phyloP scores from a whole-genome alignment of 2,888 invertebrate genomes.

The Calameuta pallipes region DNA sequence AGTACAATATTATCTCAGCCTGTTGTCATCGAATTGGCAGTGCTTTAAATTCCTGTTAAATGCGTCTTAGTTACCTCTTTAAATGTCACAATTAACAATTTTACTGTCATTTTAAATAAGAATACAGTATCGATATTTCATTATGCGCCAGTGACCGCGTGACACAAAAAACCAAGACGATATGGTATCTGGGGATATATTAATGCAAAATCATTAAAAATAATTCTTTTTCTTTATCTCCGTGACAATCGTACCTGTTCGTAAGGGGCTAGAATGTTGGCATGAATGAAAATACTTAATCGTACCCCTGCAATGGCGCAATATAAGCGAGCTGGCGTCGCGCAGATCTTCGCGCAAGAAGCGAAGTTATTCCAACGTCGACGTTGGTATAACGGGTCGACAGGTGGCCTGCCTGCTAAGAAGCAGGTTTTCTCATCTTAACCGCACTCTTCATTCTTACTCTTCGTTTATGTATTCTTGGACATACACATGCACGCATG shows the following conservation, averaged over 20 bases:
- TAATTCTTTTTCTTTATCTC: background rate
- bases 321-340: background rate
- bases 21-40: background rate
- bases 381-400: constrained; percentile 54
- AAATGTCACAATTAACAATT: background rate
- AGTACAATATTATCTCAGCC: background rate
- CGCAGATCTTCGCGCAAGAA: background rate
- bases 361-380: constrained; percentile 39
- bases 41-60: background rate
- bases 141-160: background rate
- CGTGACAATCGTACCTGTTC: background rate
- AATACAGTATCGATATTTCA: background rate
- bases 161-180: background rate
- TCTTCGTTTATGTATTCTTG: background rate
- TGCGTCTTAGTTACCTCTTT: background rate
- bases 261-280: background rate
- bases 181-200: background rate
- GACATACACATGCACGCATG: background rate
- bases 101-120: background rate
- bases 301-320: background rate
- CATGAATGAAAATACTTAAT: background rate
- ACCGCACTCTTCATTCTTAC: background rate
- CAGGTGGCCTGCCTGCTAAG: constrained; percentile 52
- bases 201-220: background rate
- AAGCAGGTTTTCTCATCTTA: constrained; percentile 50